These are phyloP conservation scores for Coendou prehensilis DNA, from an alignment of 2,797 vertebrate genomes.

Conservation along the genomic window DNA sequence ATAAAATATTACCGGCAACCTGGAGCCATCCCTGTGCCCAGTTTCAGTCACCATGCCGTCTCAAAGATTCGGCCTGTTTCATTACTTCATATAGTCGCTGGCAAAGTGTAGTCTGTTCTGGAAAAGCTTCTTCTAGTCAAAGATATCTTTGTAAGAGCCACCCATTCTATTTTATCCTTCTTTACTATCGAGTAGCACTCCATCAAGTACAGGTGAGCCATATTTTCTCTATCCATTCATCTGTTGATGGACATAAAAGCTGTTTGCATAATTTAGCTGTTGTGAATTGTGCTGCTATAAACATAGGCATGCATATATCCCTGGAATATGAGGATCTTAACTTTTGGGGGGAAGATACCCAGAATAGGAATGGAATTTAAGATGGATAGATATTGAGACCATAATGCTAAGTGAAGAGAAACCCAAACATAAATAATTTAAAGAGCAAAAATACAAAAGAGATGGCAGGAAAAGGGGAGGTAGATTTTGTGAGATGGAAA, in stretches of 20 bases:
- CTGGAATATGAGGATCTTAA: background rate
- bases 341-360: background rate
- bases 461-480: background rate
- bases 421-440: background rate
- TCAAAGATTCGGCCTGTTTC: background rate
- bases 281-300: background rate
- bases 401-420: background rate
- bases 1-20: background rate
- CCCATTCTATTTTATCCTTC: background rate
- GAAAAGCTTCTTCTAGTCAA: background rate
- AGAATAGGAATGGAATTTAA: background rate
- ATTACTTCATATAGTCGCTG: background rate
- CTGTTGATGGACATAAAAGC: background rate
- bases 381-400: background rate
- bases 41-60: background rate
- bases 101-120: background rate
- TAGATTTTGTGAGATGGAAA: background rate
- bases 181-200: background rate
- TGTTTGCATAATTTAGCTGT: background rate
- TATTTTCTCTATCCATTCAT: background rate
- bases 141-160: background rate
- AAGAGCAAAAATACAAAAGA: background rate
- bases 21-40: fast-evolving
- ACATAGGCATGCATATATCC: background rate
- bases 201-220: background rate